These are phyloP conservation scores for Acanthosepion lycidas DNA, from an alignment of 2,888 invertebrate species.

Conservation along the genomic window DNA sequence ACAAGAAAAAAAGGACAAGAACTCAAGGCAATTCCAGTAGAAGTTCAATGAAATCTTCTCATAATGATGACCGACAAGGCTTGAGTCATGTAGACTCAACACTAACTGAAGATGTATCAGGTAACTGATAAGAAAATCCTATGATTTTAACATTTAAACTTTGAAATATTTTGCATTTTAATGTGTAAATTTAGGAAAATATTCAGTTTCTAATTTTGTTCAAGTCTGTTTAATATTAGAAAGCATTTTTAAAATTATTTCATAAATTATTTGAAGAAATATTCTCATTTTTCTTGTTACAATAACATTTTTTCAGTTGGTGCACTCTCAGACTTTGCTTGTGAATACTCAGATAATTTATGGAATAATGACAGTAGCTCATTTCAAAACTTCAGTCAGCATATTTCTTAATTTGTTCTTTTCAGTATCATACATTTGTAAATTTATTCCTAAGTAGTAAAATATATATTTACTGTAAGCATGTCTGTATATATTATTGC, in stretches of 20 bases:
- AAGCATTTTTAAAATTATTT: neutral
- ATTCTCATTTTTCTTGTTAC: neutral
- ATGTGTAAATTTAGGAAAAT: neutral
- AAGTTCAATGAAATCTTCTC: neutral
- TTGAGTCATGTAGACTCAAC: neutral
- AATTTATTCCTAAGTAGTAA: too few species aligned
- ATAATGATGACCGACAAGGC: neutral
- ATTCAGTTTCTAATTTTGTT: neutral
- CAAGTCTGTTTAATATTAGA: neutral
- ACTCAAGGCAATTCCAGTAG: neutral
- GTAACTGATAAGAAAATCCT: neutral
- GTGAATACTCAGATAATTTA: neutral
- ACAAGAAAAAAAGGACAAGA: neutral
- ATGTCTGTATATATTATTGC: neutral
- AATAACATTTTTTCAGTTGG: neutral
- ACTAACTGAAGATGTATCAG: neutral
- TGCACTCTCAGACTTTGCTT: neutral
- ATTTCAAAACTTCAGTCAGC: neutral
- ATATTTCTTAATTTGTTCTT: neutral
- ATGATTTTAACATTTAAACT: neutral
- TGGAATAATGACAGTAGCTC: neutral
- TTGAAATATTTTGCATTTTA: neutral
- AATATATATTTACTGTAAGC: neutral
- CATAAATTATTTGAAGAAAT: neutral
- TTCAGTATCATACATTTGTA: too few species aligned